Percentiles rank a stretch among this genome's conserved stretches.
These are phyloP conservation scores for Tragopan temminckii DNA, from an alignment of 2,797 vertebrate genomes.

Conservation along the genomic window DNA sequence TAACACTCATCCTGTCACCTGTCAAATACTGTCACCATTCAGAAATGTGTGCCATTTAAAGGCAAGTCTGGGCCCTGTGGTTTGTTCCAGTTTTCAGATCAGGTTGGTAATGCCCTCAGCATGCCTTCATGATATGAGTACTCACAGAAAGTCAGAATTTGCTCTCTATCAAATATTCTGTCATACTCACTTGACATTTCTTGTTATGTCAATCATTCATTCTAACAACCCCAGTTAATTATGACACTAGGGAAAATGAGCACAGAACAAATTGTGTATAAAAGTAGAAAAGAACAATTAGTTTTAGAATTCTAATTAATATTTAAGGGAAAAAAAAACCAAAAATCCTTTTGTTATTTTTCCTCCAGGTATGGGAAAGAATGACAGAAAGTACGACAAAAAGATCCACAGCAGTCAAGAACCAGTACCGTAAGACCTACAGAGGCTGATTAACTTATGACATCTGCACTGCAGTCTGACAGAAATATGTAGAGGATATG, in stretches of 20 bases:
- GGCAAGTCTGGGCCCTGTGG: background rate
- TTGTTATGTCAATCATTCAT: background rate
- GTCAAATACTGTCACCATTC: background rate
- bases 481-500: background rate
- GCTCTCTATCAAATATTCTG: background rate
- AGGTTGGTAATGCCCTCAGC: background rate
- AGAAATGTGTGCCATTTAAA: background rate
- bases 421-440: accelerated
- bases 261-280: background rate
- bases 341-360: background rate
- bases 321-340: background rate
- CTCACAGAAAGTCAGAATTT: background rate
- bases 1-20: conserved; percentile 6
- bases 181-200: background rate
- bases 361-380: background rate
- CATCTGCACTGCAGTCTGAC: background rate
- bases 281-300: background rate
- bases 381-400: background rate
- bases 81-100: background rate
- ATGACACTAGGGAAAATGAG: background rate
- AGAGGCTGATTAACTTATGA: background rate
- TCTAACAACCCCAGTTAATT: background rate
- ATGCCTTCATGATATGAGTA: background rate
- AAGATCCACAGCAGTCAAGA: background rate
- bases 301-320: background rate